These are phyloP conservation scores for Sebastiscus tertius DNA, from an alignment of 2,797 vertebrate genomes.

Conservation along the genomic window DNA sequence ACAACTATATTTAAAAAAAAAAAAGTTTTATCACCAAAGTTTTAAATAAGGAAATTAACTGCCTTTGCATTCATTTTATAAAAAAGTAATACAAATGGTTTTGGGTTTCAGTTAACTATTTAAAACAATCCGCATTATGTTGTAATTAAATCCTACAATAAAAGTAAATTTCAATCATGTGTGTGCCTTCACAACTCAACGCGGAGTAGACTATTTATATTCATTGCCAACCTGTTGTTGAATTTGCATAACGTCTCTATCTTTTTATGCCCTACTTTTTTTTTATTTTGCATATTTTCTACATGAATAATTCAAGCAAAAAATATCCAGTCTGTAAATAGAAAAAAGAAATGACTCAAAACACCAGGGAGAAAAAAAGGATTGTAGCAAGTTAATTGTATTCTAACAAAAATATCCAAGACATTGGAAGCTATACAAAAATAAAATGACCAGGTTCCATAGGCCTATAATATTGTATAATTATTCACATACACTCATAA, in stretches of 20 bases:
- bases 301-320: conserved; percentile 33
- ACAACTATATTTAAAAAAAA: neutral
- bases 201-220: conserved; percentile 45
- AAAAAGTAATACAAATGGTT: neutral
- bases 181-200: conserved; percentile 6
- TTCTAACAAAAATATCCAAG: conserved; percentile 98
- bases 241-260: conserved; percentile 60
- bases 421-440: conserved; percentile 95
- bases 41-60: neutral
- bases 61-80: neutral
- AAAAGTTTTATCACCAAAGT: neutral
- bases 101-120: neutral
- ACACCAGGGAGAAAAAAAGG: conserved; percentile 48
- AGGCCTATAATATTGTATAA: conserved; percentile 81
- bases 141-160: neutral
- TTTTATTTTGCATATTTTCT: conserved; percentile 40
- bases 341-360: conserved; percentile 65
- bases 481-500: conserved; percentile 87
- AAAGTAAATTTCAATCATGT: conserved; percentile 5
- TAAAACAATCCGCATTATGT: neutral
- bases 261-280: conserved; percentile 19
- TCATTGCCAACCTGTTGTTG: conserved; percentile 75
- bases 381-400: conserved; percentile 95
- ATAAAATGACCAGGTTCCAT: conserved; percentile 92
- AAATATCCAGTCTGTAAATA: neutral